A percentile compares a stretch with the other conserved stretches of the same genome.
These are phyloP conservation scores for Synergus itoensis DNA, from an alignment of 2,888 invertebrate species.

Conservation along the genomic window DNA sequence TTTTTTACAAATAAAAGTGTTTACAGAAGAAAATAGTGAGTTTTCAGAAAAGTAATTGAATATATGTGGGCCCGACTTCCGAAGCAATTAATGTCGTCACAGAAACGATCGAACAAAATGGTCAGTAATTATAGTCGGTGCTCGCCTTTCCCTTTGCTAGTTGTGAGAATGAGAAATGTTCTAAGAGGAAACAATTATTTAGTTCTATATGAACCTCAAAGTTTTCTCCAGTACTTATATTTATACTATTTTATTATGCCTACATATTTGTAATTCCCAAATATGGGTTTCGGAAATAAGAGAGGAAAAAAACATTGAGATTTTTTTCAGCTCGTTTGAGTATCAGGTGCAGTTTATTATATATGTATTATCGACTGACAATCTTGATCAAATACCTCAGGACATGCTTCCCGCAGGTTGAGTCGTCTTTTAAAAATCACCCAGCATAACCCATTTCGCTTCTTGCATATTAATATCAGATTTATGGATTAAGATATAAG, in stretches of 20 bases:
- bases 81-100: not conserved
- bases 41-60: not conserved
- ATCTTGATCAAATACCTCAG: not conserved
- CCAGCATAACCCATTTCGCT: slow-evolving; percentile 4
- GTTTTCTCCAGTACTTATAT: slow-evolving; percentile 21
- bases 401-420: not conserved
- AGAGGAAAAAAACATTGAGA: not conserved
- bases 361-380: slow-evolving; percentile 4
- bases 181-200: slow-evolving; percentile 39
- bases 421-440: slow-evolving; percentile 17
- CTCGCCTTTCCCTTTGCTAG: slow-evolving; percentile 23
- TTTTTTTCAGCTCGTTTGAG: not conserved
- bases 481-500: slow-evolving; percentile 31
- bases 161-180: slow-evolving; percentile 25
- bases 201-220: slow-evolving; percentile 25
- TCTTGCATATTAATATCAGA: slow-evolving; percentile 24
- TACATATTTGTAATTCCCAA: too few species aligned
- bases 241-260: not conserved
- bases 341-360: not conserved
- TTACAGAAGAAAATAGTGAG: not conserved
- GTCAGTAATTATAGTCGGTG: slow-evolving; percentile 11
- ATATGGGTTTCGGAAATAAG: too few species aligned
- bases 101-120: slow-evolving; percentile 29
- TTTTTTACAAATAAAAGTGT: not conserved
- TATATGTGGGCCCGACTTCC: too few species aligned